These are phyloP conservation scores for Pollimyrus isidori DNA, from an alignment of 2,113 vertebrate species.

Conservation along the genomic window DNA sequence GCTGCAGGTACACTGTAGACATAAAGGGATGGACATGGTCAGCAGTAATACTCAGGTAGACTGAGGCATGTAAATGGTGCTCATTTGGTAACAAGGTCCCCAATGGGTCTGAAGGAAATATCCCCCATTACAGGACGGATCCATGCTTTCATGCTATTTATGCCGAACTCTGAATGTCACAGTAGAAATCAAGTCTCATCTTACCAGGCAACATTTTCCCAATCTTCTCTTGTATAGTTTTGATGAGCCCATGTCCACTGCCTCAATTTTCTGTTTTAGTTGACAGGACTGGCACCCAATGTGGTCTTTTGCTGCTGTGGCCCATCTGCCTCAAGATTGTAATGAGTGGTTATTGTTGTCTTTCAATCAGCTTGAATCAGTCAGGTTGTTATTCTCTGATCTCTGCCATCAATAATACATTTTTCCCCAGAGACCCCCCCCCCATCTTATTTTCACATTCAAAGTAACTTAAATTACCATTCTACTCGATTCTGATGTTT, in stretches of 20 bases:
- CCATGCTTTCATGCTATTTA: not conserved
- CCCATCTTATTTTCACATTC: not conserved
- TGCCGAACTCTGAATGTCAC: not conserved
- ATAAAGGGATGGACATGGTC: too few species aligned
- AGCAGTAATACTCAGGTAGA: too few species aligned
- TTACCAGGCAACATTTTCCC: not conserved
- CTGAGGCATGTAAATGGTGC: too few species aligned
- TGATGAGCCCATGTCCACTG: not conserved
- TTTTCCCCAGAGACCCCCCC: not conserved
- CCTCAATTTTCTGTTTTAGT: not conserved
- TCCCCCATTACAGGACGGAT: not conserved
- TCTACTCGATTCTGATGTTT: not conserved
- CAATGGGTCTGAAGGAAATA: too few species aligned
- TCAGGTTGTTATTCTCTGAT: not conserved
- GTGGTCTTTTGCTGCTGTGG: not conserved
- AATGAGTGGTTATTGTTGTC: not conserved
- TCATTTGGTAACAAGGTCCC: too few species aligned
- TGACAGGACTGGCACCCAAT: not conserved
- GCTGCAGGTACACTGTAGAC: too few species aligned
- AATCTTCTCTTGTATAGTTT: not conserved
- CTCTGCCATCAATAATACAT: not conserved
- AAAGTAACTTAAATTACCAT: not conserved
- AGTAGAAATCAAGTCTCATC: not conserved
- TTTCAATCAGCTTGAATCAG: not conserved
- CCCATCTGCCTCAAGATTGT: not conserved